Evolutionary conservation across 2,888 invertebrate genomes (phyloP).

Genomic region (Tetragnatha montana): DNA sequence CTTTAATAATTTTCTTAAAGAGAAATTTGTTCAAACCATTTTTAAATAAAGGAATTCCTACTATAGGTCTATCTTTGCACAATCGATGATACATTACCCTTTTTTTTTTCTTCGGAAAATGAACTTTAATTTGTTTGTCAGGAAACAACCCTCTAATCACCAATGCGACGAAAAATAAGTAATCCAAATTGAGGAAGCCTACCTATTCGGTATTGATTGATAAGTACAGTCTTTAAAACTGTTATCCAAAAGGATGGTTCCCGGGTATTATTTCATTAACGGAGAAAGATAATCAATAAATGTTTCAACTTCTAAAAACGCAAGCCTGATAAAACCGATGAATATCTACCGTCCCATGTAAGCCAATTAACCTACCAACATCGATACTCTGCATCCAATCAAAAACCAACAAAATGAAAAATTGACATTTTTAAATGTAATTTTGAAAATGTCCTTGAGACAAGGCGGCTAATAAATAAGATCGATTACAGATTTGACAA

Average conservation of each 20-base stretch:
- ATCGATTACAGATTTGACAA: background rate
- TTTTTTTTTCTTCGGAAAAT: no score
- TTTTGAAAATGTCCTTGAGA: background rate
- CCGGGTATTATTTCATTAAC: background rate
- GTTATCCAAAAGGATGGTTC: background rate
- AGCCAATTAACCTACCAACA: background rate
- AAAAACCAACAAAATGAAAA: background rate
- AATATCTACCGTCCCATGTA: background rate
- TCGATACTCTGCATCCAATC: background rate
- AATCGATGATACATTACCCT: no score
- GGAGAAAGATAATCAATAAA: background rate
- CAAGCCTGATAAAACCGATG: background rate
- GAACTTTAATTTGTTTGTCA: no score
- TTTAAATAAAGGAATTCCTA: no score
- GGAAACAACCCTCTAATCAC: no score
- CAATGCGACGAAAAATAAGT: no score
- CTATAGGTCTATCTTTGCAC: no score
- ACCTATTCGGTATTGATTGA: no score
- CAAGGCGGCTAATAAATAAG: background rate
- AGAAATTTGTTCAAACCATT: no score
- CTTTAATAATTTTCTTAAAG: no score
- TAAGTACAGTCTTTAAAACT: background rate
- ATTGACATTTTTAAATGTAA: background rate
- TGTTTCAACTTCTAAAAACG: background rate
- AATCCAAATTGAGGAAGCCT: no score